Evolutionary conservation across 2,797 vertebrate genomes (phyloP).

Genomic region (Hephaestus fuliginosus): DNA sequence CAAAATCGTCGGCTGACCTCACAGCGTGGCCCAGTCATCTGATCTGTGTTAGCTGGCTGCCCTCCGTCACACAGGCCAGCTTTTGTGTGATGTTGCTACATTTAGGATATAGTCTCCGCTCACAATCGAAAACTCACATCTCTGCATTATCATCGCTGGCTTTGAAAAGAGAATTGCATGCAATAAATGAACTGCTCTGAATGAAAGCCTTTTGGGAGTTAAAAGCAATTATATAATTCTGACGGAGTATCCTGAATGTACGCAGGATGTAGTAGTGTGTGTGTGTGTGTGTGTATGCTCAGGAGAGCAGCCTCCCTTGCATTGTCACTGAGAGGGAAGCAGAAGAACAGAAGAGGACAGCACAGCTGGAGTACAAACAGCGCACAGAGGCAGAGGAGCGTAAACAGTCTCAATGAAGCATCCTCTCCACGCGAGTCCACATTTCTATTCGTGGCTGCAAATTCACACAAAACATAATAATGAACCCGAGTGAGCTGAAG

Average conservation of each 20-base stretch:
- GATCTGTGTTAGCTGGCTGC: slow-evolving; percentile 79
- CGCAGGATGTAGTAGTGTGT: slow-evolving; percentile 43
- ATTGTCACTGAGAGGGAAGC: slow-evolving; percentile 61
- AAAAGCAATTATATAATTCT: slow-evolving; percentile 62
- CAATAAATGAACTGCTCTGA: slow-evolving; percentile 18
- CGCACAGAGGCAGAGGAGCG: slow-evolving; percentile 52
- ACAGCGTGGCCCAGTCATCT: slow-evolving; percentile 74
- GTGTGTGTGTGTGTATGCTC: slow-evolving; percentile 25
- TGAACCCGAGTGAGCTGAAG: slow-evolving; percentile 27
- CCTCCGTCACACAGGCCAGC: slow-evolving; percentile 73
- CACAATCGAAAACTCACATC: slow-evolving; percentile 6
- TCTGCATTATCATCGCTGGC: slow-evolving; percentile 11
- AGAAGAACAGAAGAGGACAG: slow-evolving; percentile 31
- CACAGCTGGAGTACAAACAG: slow-evolving; percentile 62
- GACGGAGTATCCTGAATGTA: slow-evolving; percentile 49
- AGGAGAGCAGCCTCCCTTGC: slow-evolving; percentile 56
- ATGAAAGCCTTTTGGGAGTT: slow-evolving; percentile 47
- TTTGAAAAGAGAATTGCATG: background rate
- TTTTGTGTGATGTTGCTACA: slow-evolving; percentile 57
- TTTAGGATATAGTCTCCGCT: slow-evolving; percentile 31
- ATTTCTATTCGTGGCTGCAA: slow-evolving; percentile 27
- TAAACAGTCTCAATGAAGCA: slow-evolving; percentile 63
- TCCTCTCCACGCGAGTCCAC: slow-evolving; percentile 40
- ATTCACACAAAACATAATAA: slow-evolving; percentile 4
- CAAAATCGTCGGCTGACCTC: slow-evolving; percentile 71